Evolutionary conservation across 1,140 invertebrate genomes (phyloP), one percentile per base, ranked within the genome.

Genomic region (Riptortus pedestris): DNA sequence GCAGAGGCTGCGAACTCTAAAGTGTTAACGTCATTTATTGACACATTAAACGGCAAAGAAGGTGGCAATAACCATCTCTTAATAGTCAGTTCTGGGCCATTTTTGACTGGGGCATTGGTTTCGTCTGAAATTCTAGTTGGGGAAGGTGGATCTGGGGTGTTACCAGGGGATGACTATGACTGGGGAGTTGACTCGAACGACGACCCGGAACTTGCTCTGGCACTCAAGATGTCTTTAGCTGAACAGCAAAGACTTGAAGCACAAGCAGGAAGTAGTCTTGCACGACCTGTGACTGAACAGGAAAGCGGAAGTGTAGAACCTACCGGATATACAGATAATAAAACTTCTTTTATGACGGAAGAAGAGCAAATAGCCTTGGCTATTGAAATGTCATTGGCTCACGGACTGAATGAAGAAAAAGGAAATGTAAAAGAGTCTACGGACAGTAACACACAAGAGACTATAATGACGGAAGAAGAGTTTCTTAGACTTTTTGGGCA

Each of bases 21-120:
- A 66, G 83, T 93, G 14, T 75, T 99, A 59, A 90, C 90, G 33
- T 79, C 86, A 12, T 98, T 99, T 76, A 82, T 99, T 20, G 97
- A 96, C 72, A 90, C 93, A 29, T 76, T 99, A 2, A 99, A 99
- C 81, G 96, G 96, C 20, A 96, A 96, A 76, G 95, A 98, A 74
- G 95, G 90, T 24, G 85, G 83, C 64, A 85, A 88, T n/a, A 96
- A 92, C 70, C 93, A 97, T 74, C 79, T 98, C 55, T 90, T 99
- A 0, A 95, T 93, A 57, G 91, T 99, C 12, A 90, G 96, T 27
- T 88, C 94, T 28, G 95, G 90, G 43, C 91, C 94, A 9, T 90
- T 91, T 79, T 79, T 99, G 2, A 94, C 92, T 11, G 96, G 99
- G 74, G 96, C 95, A 12, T 77, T 99, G 24, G 84, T 97, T 58